phyloP scores from a whole-genome alignment of 2,888 invertebrate genomes.

The Plebejus anna region DNA sequence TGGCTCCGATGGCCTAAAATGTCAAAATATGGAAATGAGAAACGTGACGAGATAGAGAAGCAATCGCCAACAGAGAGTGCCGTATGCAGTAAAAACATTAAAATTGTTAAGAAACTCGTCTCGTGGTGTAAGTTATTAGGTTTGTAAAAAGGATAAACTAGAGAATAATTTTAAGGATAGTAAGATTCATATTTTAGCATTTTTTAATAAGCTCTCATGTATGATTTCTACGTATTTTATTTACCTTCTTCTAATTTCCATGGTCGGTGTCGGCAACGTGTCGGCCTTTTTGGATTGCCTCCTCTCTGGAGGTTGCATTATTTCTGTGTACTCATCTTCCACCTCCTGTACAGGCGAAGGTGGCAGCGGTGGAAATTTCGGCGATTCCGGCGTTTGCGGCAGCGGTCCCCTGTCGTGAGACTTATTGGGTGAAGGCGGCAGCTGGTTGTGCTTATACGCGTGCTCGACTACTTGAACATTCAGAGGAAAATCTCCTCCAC shows the following conservation, averaged over 20 bases:
- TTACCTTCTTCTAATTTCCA: constrained; percentile 73
- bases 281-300: constrained; percentile 74
- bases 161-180: no score
- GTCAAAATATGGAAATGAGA: constrained; percentile 23
- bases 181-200: no score
- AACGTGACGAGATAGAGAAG: background rate
- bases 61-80: background rate
- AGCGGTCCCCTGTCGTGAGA: constrained; percentile 70
- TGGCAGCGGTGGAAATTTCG: constrained; percentile 87
- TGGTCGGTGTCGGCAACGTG: constrained; percentile 75
- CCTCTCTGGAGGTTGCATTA: constrained; percentile 75
- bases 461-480: constrained; percentile 84
- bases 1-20: constrained; percentile 76
- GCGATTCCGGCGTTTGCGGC: constrained; percentile 74
- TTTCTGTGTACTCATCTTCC: constrained; percentile 87
- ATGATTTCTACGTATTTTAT: background rate
- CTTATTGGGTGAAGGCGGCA: constrained; percentile 65
- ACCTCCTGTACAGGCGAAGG: constrained; percentile 91
- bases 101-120: background rate
- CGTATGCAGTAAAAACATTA: background rate
- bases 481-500: constrained; percentile 80
- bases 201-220: no score
- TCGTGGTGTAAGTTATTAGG: background rate
- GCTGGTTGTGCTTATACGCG: constrained; percentile 66
- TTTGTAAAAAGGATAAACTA: background rate